Conservation (phyloP, 2,888 invertebrate species). For the Morpho helenor region DNA sequence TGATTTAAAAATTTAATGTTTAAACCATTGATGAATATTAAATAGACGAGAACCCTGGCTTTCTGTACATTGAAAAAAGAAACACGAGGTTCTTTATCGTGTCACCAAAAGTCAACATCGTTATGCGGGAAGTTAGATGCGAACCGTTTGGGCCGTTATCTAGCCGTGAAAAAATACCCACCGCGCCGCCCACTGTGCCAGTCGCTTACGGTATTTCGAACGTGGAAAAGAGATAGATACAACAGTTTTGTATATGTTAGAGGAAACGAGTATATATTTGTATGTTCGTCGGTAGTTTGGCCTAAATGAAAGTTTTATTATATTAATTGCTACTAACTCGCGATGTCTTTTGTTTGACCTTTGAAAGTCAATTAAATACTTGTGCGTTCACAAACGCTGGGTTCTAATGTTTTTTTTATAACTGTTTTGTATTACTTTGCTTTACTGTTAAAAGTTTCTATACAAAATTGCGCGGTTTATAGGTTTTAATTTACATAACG, state of each 20-base stretch:
- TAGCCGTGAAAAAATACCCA: conserved; percentile 70
- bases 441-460: not conserved
- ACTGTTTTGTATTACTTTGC: too few relatives aligned
- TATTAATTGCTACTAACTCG: conserved; percentile 50
- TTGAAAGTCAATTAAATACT: conserved; percentile 25
- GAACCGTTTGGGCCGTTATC: conserved; percentile 61
- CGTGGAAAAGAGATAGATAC: conserved; percentile 50
- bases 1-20: not conserved
- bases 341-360: conserved; percentile 36
- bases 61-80: conserved; percentile 16
- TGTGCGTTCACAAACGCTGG: not conserved
- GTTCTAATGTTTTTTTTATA: not conserved
- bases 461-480: not conserved
- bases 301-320: conserved; percentile 62
- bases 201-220: conserved; percentile 74
- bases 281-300: conserved; percentile 43
- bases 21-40: not conserved
- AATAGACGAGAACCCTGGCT: not conserved
- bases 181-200: conserved; percentile 55
- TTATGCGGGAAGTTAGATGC: conserved; percentile 53
- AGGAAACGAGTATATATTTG: conserved; percentile 45
- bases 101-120: conserved; percentile 54
- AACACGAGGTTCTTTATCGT: conserved; percentile 28
- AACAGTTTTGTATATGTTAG: conserved; percentile 34
- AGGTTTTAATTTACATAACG: too few relatives aligned